These are phyloP conservation scores for Phataginus tricuspis DNA, from an alignment of 2,797 vertebrate genomes.

Conservation along the genomic window DNA sequence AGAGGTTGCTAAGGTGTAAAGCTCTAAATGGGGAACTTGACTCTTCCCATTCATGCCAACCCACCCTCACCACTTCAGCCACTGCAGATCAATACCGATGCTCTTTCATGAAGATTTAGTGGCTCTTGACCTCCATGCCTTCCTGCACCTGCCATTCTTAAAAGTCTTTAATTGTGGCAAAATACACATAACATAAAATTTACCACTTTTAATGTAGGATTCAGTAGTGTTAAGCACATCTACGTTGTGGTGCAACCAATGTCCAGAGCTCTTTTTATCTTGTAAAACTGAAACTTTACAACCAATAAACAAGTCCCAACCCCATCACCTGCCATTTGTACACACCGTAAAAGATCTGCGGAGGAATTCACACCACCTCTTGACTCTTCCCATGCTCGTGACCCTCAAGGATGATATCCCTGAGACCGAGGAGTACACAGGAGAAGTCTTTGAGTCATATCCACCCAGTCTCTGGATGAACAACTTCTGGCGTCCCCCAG, in stretches of 20 bases:
- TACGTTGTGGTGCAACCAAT: not conserved
- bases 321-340: not conserved
- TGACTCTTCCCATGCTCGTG: too few species aligned
- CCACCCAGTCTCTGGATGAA: not conserved
- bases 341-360: not conserved
- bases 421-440: not conserved
- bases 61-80: not conserved
- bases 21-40: rapidly evolving
- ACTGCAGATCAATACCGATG: not conserved
- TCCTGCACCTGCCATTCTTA: not conserved
- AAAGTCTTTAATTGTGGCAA: not conserved
- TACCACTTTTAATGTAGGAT: not conserved
- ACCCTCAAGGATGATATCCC: not conserved
- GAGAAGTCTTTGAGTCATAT: not conserved
- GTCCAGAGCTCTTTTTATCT: not conserved
- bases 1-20: not conserved
- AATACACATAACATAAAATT: not conserved
- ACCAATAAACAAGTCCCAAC: too few species aligned
- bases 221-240: not conserved
- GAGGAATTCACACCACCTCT: not conserved
- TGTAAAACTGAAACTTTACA: not conserved
- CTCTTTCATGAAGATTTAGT: not conserved
- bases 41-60: rapidly evolving
- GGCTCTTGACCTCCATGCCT: not conserved
- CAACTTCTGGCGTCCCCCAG: not conserved